Evolutionary conservation across 2,797 vertebrate genomes (phyloP), one percentile per base, ranked within the genome.

Genomic region (Myripristis jacobus): DNA sequence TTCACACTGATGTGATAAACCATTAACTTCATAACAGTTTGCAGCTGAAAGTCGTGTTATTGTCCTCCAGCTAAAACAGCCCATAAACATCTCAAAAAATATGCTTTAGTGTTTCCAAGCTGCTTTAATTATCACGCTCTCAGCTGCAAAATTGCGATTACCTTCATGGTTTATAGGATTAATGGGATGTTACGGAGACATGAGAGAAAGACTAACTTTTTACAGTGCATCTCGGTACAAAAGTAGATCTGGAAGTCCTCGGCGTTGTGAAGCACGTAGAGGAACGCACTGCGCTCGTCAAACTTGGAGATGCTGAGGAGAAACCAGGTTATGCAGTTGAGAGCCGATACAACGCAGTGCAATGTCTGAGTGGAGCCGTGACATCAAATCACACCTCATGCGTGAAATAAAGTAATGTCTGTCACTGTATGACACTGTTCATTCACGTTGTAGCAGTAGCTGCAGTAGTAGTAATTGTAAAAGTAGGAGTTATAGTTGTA

Each of bases 181-280:
- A 29, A 29, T 6, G 27, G 27, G 27, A 3, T 3, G 6, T 6
- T 29, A 29, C 6, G 27, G 6, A 36, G 19, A 19, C 4, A 7
- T 38, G 16, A 60, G 48, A 71, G 6, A 46, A 13, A 63, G 36
- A 87, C 87, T n/a, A 15, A 97, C 98, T 95, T 97, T 93, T 96
- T 98, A 90, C 97, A 98, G 84, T 99, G 98, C 82, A 96, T 94
- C 89, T 99, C 98, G 31, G 98, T 97, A 82, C 97, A 99, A 93
- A 99, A 99, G 82, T 98, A 99, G 91, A 99, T 98, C 90, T 99
- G 98, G 87, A 99, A 99, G 88, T 99, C 98, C 59, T 99, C 97
- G 0, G 98, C 95, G 87, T 99, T 99, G 93, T 99, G 95, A n/a
- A 98, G 93, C 54, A 99, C 98, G 0, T 99, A 99, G 1, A 99